Conservation (phyloP, 2,113 vertebrate species). For the Origma solitaria region DNA sequence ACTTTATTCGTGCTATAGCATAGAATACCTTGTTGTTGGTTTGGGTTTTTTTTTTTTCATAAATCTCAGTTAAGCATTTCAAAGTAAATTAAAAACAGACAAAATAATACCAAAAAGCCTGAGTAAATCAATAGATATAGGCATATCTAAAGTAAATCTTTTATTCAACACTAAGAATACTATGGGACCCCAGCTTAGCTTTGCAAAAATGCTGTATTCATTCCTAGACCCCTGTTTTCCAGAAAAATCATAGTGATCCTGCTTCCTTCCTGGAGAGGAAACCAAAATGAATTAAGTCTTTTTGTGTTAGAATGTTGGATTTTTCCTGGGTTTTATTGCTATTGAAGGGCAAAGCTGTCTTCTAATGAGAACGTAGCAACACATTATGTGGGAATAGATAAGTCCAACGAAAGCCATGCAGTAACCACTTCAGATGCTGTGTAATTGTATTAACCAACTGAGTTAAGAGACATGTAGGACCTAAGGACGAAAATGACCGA, state of each 20-base stretch:
- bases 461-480: neutral
- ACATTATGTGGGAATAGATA: neutral
- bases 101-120: neutral
- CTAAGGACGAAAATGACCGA: neutral
- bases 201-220: neutral
- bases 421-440: neutral
- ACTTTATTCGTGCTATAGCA: neutral
- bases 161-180: neutral
- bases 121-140: neutral
- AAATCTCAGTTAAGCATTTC: neutral
- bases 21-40: rapidly evolving
- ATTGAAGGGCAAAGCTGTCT: neutral
- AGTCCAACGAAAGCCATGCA: neutral
- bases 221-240: neutral
- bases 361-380: neutral
- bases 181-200: neutral
- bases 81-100: neutral
- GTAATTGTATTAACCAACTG: neutral
- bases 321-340: neutral
- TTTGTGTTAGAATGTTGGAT: neutral
- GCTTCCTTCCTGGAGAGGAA: neutral
- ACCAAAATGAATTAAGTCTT: neutral
- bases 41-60: neutral
- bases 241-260: neutral
- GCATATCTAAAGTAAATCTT: neutral